Evolutionary conservation across 1,140 invertebrate genomes (phyloP).

Genomic region (Epicauta chinensis): DNA sequence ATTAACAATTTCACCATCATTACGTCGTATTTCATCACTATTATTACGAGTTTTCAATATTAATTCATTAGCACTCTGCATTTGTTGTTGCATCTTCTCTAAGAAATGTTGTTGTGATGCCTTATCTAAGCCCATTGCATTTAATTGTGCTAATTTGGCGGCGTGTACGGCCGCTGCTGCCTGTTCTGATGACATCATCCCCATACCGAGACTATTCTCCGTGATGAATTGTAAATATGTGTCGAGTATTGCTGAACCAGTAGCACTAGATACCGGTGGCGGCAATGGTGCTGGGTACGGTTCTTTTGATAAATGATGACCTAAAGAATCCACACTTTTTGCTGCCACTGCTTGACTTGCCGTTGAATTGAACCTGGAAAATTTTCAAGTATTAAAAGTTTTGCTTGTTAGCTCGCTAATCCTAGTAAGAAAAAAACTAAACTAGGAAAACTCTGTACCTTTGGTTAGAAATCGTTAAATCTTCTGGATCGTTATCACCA

Average conservation of each 20-base stretch:
- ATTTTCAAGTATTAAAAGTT: too few relatives aligned
- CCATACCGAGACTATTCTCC: conserved; percentile 63
- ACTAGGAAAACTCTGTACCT: conserved; percentile 41
- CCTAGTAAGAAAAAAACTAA: conserved; percentile 46
- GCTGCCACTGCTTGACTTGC: conserved; percentile 51
- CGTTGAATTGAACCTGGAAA: conserved; percentile 43
- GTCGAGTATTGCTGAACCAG: conserved; percentile 72
- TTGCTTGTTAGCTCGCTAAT: conserved; percentile 36
- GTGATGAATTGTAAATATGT: conserved; percentile 80
- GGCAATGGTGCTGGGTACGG: conserved; percentile 46
- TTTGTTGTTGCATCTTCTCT: conserved; percentile 54
- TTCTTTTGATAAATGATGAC: conserved; percentile 46
- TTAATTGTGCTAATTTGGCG: conserved; percentile 63
- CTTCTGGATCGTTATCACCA: conserved; percentile 74
- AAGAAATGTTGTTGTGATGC: conserved; percentile 54
- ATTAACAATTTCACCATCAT: conserved; percentile 34
- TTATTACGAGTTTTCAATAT: conserved; percentile 34
- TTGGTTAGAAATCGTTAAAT: conserved; percentile 59
- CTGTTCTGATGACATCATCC: conserved; percentile 41
- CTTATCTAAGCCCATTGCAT: conserved; percentile 57
- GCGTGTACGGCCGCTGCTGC: conserved; percentile 43
- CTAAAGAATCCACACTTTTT: conserved; percentile 53
- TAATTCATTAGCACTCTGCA: conserved; percentile 38
- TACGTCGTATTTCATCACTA: conserved; percentile 34
- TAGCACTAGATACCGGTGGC: conserved; percentile 41